Base-by-base conservation (phyloP, 2,113 vertebrate species). In the Salminus brasiliensis region DNA sequence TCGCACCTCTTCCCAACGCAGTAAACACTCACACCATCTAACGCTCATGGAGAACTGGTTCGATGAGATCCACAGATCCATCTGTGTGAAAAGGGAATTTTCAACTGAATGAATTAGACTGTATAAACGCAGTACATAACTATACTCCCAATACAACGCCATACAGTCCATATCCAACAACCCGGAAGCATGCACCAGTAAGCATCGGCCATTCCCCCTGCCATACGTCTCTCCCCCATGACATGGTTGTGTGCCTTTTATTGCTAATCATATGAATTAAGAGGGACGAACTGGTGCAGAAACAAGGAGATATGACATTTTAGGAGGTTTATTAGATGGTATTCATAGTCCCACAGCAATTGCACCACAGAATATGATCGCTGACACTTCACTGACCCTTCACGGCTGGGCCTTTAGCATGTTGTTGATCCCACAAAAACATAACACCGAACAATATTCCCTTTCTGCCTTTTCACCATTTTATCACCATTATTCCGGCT, bases 251-350 rank as follows among this genome's bases (percentile, higher is more conserved):
- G 34, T 39, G 62, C n/a, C 23, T 27, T 79, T 79, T 52, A 71
- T 67, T 18, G 55, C 27, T 59, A 32, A 80, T 74, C 36, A 34
- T 36, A 47, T 68, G n/a, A 67, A 41, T 59, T 79, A 27, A 66
- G 36, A 53, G 52, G 29, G 25, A 34, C 16, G 53, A 29, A 62
- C 70, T 53, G 57, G 21, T 18, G 30, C 9, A 25, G 43, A 72
- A 78, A 52, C 11, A 13, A 52, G 4, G 12, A 63, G 72, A 49
- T 29, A 11, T 59, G 36, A 43, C 49, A 23, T 49, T 78, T 59
- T 12, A 59, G 55, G 25, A 59, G 29, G 9, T 29, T n/a, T 16
- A 7, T 2, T 30, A 53, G 70, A 72, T 18, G 8, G 27, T 4
- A 57, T 57, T 68, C 60, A 34, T 63, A 34, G 62, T n/a, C 39